Percentiles rank a stretch among this genome's conserved stretches.
phyloP scores from a whole-genome alignment of 2,113 vertebrate genomes.

The Columbina picui region DNA sequence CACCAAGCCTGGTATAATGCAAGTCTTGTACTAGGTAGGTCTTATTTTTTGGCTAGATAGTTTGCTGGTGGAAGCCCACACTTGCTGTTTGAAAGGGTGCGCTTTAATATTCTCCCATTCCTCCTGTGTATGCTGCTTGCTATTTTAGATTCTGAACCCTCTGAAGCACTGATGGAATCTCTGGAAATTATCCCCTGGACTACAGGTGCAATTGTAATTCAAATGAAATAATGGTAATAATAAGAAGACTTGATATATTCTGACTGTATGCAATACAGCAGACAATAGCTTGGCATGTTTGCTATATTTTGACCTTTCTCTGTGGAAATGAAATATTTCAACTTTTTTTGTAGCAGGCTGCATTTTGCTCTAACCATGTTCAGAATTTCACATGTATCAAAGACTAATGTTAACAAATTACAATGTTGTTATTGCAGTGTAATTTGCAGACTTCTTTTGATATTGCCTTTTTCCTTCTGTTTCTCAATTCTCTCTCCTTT shows the following conservation, averaged over 20 bases:
- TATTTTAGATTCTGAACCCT: background rate
- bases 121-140: background rate
- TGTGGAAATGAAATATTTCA: background rate
- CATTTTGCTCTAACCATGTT: background rate
- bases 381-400: background rate
- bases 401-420: conserved; percentile 16
- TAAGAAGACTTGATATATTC: background rate
- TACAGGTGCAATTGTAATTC: conserved; percentile 10
- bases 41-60: background rate
- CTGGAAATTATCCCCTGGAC: background rate
- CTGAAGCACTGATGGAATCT: conserved; percentile 1
- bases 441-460: background rate
- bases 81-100: background rate
- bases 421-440: background rate
- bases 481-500: background rate
- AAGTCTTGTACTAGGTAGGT: background rate
- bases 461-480: background rate
- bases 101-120: background rate
- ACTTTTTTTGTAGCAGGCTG: background rate
- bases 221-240: conserved; percentile 22
- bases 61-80: background rate
- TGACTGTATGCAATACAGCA: background rate
- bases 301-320: background rate
- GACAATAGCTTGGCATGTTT: background rate
- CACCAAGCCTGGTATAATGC: background rate